Evolutionary conservation across 2,888 invertebrate genomes (phyloP).

Genomic region (Stenchaetothrips biformis): DNA sequence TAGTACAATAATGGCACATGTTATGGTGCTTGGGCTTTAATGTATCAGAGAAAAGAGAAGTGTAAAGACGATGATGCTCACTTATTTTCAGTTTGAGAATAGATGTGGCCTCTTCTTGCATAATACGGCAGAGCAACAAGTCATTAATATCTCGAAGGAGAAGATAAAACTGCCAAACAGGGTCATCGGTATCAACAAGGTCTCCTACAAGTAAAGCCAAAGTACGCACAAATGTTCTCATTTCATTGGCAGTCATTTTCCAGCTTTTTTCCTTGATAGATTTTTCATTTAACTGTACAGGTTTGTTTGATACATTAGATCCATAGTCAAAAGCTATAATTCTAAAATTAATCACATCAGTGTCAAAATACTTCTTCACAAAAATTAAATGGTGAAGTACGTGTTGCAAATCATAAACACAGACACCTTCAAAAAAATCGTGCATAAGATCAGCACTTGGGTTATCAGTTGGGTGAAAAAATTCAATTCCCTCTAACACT

Average conservation of each 20-base stretch:
- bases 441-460: background rate
- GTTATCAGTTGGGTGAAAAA: background rate
- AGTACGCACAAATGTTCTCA: background rate
- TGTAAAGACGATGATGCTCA: background rate
- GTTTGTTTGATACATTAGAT: background rate
- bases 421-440: background rate
- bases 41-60: background rate
- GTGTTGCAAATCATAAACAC: background rate
- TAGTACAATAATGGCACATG: background rate
- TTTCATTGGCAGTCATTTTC: background rate
- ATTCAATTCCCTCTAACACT: background rate
- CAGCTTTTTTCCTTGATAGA: background rate
- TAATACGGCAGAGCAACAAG: background rate
- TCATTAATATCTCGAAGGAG: background rate
- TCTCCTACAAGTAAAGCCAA: background rate
- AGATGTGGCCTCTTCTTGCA: background rate
- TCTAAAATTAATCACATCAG: background rate
- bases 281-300: background rate
- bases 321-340: background rate
- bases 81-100: background rate
- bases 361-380: background rate
- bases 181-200: background rate
- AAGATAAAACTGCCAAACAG: background rate
- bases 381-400: background rate
- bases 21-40: background rate